phyloP scores from a whole-genome alignment of 2,113 vertebrate genomes.

The Willisornis vidua region DNA sequence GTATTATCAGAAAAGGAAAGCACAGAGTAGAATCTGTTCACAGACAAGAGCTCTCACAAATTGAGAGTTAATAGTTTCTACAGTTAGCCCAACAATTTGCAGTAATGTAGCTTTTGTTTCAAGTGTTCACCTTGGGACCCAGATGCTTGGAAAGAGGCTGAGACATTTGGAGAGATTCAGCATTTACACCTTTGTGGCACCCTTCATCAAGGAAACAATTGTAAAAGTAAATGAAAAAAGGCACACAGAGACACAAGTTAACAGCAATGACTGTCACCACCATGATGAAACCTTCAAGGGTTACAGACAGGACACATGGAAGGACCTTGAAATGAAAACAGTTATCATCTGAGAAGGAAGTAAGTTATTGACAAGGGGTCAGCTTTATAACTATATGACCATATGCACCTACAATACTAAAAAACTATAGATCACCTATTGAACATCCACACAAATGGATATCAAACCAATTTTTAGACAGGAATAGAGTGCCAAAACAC shows the following conservation, averaged over 20 bases:
- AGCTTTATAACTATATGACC: neutral
- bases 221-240: conserved; percentile 55
- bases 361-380: neutral
- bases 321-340: neutral
- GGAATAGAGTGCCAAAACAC: neutral
- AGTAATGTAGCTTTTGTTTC: conserved; percentile 52
- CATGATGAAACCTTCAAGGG: neutral
- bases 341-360: neutral
- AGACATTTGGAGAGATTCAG: conserved; percentile 33
- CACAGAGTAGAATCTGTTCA: neutral
- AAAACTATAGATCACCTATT: neutral
- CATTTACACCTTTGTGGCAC: conserved; percentile 27
- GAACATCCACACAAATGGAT: neutral
- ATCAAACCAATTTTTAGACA: neutral
- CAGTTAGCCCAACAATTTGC: conserved; percentile 17
- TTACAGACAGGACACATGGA: neutral
- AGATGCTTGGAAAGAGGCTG: conserved; percentile 17
- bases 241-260: conserved; percentile 15
- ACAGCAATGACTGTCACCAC: neutral
- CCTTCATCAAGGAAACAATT: conserved; percentile 41
- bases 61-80: conserved; percentile 42
- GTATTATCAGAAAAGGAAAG: conserved; percentile 26
- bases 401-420: neutral
- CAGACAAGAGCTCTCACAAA: conserved; percentile 45
- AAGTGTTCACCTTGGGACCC: conserved; percentile 44